Conservation (phyloP, 2,113 vertebrate genomes). For the Epinephelus fuscoguttatus region DNA sequence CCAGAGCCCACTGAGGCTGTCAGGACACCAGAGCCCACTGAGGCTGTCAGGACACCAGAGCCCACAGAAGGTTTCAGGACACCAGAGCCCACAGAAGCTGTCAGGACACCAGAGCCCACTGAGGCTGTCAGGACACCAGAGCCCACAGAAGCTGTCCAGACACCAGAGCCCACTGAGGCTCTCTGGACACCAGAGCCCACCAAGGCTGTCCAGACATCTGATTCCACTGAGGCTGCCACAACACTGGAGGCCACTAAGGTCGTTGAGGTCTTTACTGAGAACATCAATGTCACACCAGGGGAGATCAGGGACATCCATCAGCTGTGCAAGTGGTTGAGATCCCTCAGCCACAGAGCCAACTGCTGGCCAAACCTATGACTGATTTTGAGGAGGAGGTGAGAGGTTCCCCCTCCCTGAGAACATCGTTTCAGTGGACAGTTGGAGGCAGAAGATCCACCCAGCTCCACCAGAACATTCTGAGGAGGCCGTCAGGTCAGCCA, state of each 20-base stretch:
- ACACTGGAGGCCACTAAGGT: background rate
- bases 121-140: too few relatives aligned
- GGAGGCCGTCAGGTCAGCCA: background rate
- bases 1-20: too few relatives aligned
- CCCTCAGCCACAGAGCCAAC: background rate
- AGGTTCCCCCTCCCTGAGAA: background rate
- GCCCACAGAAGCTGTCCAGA: too few relatives aligned
- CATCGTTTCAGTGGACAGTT: background rate
- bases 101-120: background rate
- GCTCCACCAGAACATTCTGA: background rate
- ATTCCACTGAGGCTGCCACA: background rate
- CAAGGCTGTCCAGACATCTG: too few relatives aligned
- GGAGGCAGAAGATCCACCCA: background rate
- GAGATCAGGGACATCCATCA: background rate
- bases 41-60: background rate
- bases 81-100: too few relatives aligned
- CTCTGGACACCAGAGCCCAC: too few relatives aligned
- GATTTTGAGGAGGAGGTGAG: background rate
- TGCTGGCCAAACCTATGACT: background rate
- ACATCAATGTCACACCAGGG: background rate
- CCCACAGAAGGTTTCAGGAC: too few relatives aligned
- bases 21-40: too few relatives aligned
- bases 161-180: background rate
- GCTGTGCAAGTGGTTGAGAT: background rate
- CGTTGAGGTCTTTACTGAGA: accelerated